Evolutionary conservation across 2,888 invertebrate genomes (phyloP), one percentile per base, ranked within the genome.

Genomic region (Lydus trimaculatus): DNA sequence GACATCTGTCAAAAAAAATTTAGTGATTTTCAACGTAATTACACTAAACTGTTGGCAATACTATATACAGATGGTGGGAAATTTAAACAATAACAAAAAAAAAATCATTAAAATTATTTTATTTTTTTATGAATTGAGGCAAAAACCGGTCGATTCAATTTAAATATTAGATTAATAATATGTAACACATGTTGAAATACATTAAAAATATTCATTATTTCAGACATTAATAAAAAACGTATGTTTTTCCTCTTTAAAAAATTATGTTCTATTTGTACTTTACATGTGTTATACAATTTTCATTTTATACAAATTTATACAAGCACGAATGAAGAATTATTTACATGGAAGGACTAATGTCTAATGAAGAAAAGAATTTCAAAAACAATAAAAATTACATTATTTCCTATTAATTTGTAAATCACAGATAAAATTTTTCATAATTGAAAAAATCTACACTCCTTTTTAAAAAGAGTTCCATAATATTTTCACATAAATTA

Each of bases 381-480:
- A 15, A 13, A 31, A 39, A 61, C 13, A 23, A 52, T 25, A 25
- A 52, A 52, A 5, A n/a, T n/a, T 52, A 13, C 52, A 52, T 52
- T 23, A 25, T 23, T 20, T 48, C 17, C 48, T 52, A 52, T 52
- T 52, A 23, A 52, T 4, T n/a, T 52, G 23, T 60, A 60, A 61
- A 61, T 61, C 61, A 61, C 61, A 61, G 61, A 61, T 20, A 61
- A 61, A 61, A 39, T 15, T 61, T 61, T 61, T 60, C 31, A 61
- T 36, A 61, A 25, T 36, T 23, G 31, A 60, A 60, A 61, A 31
- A 33, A 36, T 60, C 11, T 31, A 13, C 61, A 23, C 25, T 23
- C 25, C 7, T 31, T 17, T 23, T 2, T 0, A 25, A 61, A 61
- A 61, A 61, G 36, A 31, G 61, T 33, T 61, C 17, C 61, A n/a